Evolutionary conservation across 92 coral and sea anemone species (phyloP).

Genomic region (Porites lobata): DNA sequence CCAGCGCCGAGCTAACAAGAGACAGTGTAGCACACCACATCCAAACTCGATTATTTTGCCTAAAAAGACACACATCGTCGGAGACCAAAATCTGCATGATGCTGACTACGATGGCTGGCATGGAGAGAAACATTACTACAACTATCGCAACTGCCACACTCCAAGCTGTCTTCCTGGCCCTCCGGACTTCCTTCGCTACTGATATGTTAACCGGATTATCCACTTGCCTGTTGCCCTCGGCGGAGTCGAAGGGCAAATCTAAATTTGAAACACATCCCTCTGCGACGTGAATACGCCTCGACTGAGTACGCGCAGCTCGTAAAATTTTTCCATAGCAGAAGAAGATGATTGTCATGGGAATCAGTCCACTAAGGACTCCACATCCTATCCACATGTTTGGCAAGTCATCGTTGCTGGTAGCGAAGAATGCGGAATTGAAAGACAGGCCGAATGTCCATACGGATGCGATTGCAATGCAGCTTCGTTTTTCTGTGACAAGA

Average conservation of each 20-base stretch:
- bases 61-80: constrained; percentile 29
- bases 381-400: constrained; percentile 74
- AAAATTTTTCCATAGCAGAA: constrained; percentile 71
- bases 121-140: constrained; percentile 37
- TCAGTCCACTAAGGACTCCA: constrained; percentile 36
- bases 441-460: constrained; percentile 68
- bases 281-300: constrained; percentile 43
- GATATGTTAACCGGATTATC: background rate
- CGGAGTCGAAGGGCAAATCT: background rate
- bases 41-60: constrained; percentile 56
- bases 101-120: constrained; percentile 59
- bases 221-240: background rate
- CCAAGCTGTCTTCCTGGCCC: constrained; percentile 65
- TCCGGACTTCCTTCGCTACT: constrained; percentile 43
- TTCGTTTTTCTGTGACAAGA: constrained; percentile 58
- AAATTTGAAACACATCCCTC: constrained; percentile 13
- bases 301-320: constrained; percentile 60
- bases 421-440: constrained; percentile 48
- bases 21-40: constrained; percentile 62
- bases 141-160: constrained; percentile 66
- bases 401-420: constrained; percentile 34
- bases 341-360: constrained; percentile 60
- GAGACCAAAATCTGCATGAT: constrained; percentile 39
- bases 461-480: constrained; percentile 34
- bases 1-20: constrained; percentile 35